Evolutionary conservation across 2,113 vertebrate genomes (phyloP).

Genomic region (Vulpes vulpes): DNA sequence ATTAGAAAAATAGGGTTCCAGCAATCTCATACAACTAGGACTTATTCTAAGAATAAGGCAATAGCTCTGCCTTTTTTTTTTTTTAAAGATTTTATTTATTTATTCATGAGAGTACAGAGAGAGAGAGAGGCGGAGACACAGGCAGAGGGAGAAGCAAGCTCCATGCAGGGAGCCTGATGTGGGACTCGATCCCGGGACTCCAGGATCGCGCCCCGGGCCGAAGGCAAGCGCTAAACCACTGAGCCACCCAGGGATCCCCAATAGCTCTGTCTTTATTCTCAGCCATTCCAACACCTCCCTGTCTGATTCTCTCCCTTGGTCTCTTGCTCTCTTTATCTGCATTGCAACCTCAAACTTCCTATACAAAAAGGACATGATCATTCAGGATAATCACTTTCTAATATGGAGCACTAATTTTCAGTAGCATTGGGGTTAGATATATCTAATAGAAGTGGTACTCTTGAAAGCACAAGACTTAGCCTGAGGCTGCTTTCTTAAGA

Average conservation of each 20-base stretch:
- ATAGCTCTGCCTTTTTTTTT: neutral
- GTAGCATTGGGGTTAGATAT: neutral
- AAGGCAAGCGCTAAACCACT: no score
- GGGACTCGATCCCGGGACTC: no score
- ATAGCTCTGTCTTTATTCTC: neutral
- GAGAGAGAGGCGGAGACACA: no score
- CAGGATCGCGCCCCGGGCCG: no score
- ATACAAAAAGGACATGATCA: neutral
- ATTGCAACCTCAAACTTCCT: neutral
- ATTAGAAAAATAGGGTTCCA: neutral
- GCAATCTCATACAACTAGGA: neutral
- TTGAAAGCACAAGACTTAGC: neutral
- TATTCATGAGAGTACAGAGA: no score
- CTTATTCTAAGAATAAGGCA: neutral
- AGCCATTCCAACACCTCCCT: neutral
- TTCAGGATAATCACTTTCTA: neutral
- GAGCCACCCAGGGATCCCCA: no score
- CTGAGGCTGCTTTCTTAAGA: neutral
- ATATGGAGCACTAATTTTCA: neutral
- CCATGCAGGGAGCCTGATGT: no score
- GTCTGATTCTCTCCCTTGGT: neutral
- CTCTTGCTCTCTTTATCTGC: neutral
- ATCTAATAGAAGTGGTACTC: neutral
- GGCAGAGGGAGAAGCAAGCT: no score
- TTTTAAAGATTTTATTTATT: no score